A percentile compares a stretch with the other conserved stretches of the same genome.
These are phyloP conservation scores for Isurus oxyrinchus DNA, from an alignment of 2,113 vertebrate genomes.

Conservation along the genomic window DNA sequence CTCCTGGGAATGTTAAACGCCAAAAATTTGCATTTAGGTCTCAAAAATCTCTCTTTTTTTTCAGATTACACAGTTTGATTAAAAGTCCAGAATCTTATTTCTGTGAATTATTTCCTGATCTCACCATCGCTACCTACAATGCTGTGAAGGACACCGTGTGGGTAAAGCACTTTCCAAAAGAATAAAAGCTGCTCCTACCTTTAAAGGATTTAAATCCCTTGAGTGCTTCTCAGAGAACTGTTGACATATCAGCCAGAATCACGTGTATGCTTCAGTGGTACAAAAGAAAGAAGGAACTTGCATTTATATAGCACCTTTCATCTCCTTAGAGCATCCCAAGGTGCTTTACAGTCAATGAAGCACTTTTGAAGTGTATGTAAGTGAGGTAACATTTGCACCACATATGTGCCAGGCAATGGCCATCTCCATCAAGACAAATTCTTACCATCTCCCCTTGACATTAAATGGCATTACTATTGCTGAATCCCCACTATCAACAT, in stretches of 20 bases:
- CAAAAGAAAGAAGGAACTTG: not conserved
- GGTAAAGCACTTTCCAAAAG: not conserved
- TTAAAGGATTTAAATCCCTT: not conserved
- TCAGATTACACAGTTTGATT: not conserved
- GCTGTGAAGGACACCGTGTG: not conserved
- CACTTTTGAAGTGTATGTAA: not conserved
- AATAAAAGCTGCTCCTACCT: not conserved
- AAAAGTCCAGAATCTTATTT: not conserved
- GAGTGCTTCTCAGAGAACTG: not conserved
- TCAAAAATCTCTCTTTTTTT: not conserved
- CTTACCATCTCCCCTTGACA: too few species aligned
- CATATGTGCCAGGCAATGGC: too few species aligned
- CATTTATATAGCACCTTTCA: not conserved
- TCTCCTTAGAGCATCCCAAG: not conserved
- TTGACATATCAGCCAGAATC: not conserved
- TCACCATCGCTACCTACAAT: not conserved
- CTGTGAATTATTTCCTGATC: not conserved
- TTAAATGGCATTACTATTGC: too few species aligned
- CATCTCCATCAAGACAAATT: too few species aligned
- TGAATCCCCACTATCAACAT: too few species aligned
- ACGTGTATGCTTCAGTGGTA: not conserved
- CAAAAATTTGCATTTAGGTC: not conserved
- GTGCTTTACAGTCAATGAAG: not conserved
- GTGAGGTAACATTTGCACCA: too few species aligned
- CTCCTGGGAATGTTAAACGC: not conserved